Percentiles rank a stretch among this genome's conserved stretches.
These are phyloP conservation scores for Columba guinea DNA, from an alignment of 2,797 vertebrate species.

Conservation along the genomic window DNA sequence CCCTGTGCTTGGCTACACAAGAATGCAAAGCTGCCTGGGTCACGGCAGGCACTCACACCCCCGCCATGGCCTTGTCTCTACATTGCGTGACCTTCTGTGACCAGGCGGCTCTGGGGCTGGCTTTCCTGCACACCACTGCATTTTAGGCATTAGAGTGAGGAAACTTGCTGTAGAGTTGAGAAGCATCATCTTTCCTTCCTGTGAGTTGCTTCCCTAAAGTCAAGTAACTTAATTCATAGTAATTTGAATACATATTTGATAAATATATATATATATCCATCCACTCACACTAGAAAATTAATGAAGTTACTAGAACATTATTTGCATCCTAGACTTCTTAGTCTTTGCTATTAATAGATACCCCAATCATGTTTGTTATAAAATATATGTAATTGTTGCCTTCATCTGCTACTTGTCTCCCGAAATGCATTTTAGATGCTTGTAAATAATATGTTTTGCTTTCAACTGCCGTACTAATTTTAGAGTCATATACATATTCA, in stretches of 20 bases:
- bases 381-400: background rate
- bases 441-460: background rate
- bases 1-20: background rate
- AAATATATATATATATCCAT: background rate
- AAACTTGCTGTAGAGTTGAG: background rate
- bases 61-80: rapidly evolving
- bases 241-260: background rate
- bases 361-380: rapidly evolving
- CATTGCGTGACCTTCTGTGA: rapidly evolving
- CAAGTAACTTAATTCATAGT: background rate
- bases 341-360: background rate
- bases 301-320: background rate
- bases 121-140: background rate
- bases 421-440: background rate
- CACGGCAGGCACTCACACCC: background rate
- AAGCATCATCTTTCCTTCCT: background rate
- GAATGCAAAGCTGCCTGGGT: background rate
- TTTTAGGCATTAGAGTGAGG: background rate
- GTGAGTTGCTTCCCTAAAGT: background rate
- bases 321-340: background rate
- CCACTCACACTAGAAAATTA: background rate
- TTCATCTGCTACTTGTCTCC: background rate
- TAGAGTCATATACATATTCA: background rate
- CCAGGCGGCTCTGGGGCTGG: background rate
- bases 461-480: background rate